phyloP scores from a whole-genome alignment of 2,113 vertebrate genomes.

The Balaenoptera acutorostrata region DNA sequence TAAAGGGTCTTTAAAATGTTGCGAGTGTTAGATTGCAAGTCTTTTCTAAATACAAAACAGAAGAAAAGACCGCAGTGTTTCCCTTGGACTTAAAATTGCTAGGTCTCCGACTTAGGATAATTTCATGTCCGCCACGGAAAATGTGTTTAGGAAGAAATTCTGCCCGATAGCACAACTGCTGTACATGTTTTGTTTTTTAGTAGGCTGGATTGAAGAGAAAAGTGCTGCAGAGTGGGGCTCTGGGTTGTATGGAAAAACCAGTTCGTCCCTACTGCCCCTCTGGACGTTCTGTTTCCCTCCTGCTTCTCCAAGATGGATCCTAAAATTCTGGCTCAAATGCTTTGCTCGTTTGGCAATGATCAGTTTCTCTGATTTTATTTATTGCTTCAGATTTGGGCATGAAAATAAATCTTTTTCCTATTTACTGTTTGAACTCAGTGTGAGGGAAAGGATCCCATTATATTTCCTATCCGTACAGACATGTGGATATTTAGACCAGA shows the following conservation, averaged over 20 bases:
- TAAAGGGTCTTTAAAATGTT: slow-evolving; percentile 55
- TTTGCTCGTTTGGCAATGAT: slow-evolving; percentile 12
- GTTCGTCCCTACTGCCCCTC: background rate
- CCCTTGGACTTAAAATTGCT: slow-evolving; percentile 57
- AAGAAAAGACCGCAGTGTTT: slow-evolving; percentile 67
- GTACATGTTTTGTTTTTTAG: slow-evolving; percentile 20
- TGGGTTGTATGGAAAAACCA: background rate
- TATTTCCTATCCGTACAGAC: background rate
- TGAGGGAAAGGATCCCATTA: slow-evolving; percentile 19
- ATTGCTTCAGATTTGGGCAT: slow-evolving; percentile 48
- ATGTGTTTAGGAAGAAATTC: slow-evolving; percentile 25
- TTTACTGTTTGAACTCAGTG: slow-evolving; percentile 60
- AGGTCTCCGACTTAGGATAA: slow-evolving; percentile 44
- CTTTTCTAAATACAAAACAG: slow-evolving; percentile 66
- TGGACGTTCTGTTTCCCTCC: background rate
- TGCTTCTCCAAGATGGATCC: slow-evolving; percentile 10
- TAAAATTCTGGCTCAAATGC: slow-evolving; percentile 24
- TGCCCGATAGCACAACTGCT: background rate
- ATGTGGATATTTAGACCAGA: slow-evolving; percentile 57
- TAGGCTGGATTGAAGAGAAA: background rate
- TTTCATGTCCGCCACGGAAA: slow-evolving; percentile 45
- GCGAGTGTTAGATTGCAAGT: slow-evolving; percentile 58
- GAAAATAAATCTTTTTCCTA: slow-evolving; percentile 54
- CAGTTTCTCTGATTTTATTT: slow-evolving; percentile 48
- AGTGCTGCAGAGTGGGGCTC: background rate